Evolutionary conservation across 2,113 vertebrate genomes (phyloP).

Genomic region (Microtus pennsylvanicus): DNA sequence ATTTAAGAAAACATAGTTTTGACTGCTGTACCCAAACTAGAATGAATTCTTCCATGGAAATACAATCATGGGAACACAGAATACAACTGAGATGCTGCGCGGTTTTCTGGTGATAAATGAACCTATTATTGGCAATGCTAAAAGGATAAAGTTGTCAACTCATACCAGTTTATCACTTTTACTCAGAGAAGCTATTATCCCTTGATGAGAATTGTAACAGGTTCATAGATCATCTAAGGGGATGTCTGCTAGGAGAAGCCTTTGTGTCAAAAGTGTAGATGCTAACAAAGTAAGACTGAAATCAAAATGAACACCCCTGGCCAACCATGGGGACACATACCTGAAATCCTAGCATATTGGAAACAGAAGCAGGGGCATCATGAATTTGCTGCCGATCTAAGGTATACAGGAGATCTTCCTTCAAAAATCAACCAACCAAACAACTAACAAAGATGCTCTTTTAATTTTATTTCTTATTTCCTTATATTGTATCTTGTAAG

Average conservation of each 20-base stretch:
- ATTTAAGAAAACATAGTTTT: not conserved
- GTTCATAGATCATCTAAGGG: not conserved
- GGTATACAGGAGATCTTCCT: not conserved
- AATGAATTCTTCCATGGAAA: not conserved
- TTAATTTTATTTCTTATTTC: not conserved
- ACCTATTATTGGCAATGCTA: not conserved
- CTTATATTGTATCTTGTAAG: not conserved
- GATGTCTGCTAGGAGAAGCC: not conserved
- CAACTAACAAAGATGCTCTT: not conserved
- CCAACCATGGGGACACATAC: not conserved
- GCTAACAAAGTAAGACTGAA: not conserved
- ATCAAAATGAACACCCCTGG: not conserved
- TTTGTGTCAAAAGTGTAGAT: conserved; percentile 60
- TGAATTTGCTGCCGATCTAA: not conserved
- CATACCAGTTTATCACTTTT: not conserved
- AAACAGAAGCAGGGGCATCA: not conserved
- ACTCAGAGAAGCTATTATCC: conserved; percentile 64
- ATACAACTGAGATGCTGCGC: not conserved
- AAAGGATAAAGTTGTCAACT: not conserved
- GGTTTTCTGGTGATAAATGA: not conserved
- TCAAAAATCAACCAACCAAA: not conserved
- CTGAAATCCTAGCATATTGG: not conserved
- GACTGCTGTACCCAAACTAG: accelerated
- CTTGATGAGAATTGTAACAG: conserved; percentile 68
- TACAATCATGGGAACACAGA: not conserved